Evolutionary conservation across 2,888 invertebrate genomes (phyloP), one percentile per base, ranked within the genome.

Genomic region (Andrena camellia): DNA sequence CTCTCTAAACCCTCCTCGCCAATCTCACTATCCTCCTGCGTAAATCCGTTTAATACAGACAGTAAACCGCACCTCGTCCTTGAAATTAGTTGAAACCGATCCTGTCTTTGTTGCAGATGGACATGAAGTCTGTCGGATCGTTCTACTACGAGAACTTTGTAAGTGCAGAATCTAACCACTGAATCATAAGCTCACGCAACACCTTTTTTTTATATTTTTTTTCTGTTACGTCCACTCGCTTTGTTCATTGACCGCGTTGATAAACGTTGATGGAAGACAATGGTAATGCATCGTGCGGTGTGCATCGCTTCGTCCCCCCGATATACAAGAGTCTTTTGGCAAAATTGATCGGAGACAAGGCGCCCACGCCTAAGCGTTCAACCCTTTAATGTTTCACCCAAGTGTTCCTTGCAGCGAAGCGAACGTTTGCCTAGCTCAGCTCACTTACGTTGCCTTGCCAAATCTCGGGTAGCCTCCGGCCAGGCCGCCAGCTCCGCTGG

Each of bases 141-240:
- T 97, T 97, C 97, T 98, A 98, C 97, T 98, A 98, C 96, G 98
- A 98, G 96, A 98, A 97, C 96, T 98, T 98, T 96, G 98, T 98
- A 97, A 98, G 98, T 98, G 97, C 95, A 91, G 92, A 91, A 88
- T 74, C 89, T 89, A 86, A 85, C 78, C 83, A 88, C 76, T 82
- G 85, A 88, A 81, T 87, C 82, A 86, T 85, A 82, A 29, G 63
- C 48, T 81, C 35, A 50, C 63, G 60, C 73, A 13, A 20, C 75
- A 68, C n/a, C 23, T 57, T 66, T 29, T 50, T 59, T 73, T 17
- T 42, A 3, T 42, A 17, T 17, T 35, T 57, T 72, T 59, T 29
- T 42, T 20, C 0, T n/a, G 5, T 20, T 17, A 31, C 1, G 17
- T 33, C 26, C 6, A 31, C 10, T 17, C 7, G 42, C 35, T 72